Conservation (phyloP, 2,113 vertebrate species). For the Hypomesus transpacificus region DNA sequence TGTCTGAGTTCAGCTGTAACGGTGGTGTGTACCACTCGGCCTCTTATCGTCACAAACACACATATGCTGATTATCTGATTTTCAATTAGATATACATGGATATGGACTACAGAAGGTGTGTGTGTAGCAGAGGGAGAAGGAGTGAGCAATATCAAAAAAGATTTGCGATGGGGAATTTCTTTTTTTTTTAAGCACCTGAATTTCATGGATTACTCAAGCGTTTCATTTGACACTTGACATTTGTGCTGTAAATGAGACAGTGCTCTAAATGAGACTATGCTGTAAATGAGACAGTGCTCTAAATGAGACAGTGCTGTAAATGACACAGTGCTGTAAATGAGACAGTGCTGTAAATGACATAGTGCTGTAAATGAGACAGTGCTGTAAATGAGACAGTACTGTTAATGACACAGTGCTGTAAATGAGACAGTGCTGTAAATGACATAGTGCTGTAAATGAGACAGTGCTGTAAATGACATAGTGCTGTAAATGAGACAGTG, state of each 20-base stretch:
- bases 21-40: too few relatives aligned
- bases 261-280: too few relatives aligned
- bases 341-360: too few relatives aligned
- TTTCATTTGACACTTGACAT: conserved; percentile 19
- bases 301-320: too few relatives aligned
- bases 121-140: background rate
- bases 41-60: too few relatives aligned
- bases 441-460: background rate
- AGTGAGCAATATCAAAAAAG: background rate
- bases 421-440: too few relatives aligned
- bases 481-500: background rate
- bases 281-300: background rate
- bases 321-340: background rate
- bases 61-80: too few relatives aligned
- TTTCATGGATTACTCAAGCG: conserved; percentile 4
- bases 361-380: too few relatives aligned
- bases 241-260: too few relatives aligned
- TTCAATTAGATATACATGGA: too few relatives aligned
- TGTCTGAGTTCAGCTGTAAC: too few relatives aligned
- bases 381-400: too few relatives aligned
- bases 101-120: background rate
- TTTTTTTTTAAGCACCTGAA: background rate
- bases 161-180: background rate
- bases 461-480: background rate
- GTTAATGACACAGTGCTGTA: background rate